Conservation (phyloP, 2,113 vertebrate genomes). For the Hiodon tergisus region DNA sequence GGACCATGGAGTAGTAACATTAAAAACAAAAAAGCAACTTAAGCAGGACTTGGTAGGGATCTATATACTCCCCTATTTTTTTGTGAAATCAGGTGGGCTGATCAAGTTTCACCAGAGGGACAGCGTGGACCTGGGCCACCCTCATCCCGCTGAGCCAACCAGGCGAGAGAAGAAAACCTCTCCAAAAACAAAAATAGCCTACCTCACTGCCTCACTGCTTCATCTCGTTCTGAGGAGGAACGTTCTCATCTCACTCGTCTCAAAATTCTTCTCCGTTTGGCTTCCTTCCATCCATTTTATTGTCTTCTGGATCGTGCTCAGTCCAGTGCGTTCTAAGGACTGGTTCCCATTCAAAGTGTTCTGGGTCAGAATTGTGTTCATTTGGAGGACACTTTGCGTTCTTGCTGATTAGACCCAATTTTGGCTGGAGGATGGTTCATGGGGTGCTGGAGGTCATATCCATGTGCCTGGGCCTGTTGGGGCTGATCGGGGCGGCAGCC, state of each 20-base stretch:
- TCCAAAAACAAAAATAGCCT: constrained; percentile 48
- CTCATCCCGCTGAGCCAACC: constrained; percentile 50
- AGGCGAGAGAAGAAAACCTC: constrained; percentile 23
- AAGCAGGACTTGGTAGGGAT: no score
- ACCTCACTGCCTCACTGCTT: constrained; percentile 1
- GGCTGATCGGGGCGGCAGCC: constrained; percentile 70
- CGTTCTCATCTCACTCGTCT: background rate
- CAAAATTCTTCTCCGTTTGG: background rate
- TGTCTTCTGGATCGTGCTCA: background rate
- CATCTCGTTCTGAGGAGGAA: background rate
- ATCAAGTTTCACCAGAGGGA: constrained; percentile 27
- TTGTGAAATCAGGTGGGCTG: constrained; percentile 6
- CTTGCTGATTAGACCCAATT: background rate
- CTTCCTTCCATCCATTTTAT: background rate
- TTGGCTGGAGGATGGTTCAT: constrained; percentile 60
- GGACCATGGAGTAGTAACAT: no score
- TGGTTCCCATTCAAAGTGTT: background rate
- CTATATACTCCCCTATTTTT: no score
- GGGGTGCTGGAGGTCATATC: constrained; percentile 69
- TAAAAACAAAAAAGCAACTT: no score
- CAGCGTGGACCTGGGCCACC: constrained; percentile 42
- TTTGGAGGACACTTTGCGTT: background rate
- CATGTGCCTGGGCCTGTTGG: constrained; percentile 67
- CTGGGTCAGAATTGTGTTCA: background rate
- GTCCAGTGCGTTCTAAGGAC: background rate